phyloP scores from a whole-genome alignment of 1,140 invertebrate species.

The Ceratitis capitata region DNA sequence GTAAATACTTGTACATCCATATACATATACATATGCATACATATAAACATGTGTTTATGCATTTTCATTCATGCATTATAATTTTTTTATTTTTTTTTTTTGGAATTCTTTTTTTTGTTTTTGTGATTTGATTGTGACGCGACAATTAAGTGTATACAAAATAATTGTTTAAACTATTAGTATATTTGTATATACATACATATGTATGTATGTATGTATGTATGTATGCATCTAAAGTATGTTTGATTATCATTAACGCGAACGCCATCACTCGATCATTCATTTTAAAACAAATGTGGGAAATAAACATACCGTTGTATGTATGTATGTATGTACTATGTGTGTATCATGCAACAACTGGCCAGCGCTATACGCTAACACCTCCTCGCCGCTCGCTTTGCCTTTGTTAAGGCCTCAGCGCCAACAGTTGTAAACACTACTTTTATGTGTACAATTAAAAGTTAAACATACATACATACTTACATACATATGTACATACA shows the following conservation, averaged over 20 bases:
- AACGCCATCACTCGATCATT: conserved; percentile 7
- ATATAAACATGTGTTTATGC: neutral
- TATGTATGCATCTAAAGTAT: neutral
- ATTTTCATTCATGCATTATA: conserved; percentile 25
- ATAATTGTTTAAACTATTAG: conserved; percentile 5
- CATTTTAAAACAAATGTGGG: neutral
- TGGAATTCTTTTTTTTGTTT: neutral
- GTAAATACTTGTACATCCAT: neutral
- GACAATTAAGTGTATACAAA: neutral
- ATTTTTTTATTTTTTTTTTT: neutral
- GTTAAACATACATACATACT: conserved; percentile 44
- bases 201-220: neutral
- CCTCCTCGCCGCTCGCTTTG: neutral
- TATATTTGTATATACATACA: neutral
- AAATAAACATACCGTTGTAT: neutral
- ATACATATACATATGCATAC: neutral
- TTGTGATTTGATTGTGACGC: conserved; percentile 6
- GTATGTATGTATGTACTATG: neutral
- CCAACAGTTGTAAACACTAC: neutral
- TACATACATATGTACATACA: too few species aligned
- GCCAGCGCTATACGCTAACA: neutral
- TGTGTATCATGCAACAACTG: neutral
- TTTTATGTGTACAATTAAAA: conserved; percentile 55
- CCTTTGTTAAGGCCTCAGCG: neutral
- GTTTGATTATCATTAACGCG: conserved; percentile 16